Percentiles rank a stretch among this genome's conserved stretches.
phyloP scores from a whole-genome alignment of 2,113 vertebrate species.

The Sphyrna mokarran region DNA sequence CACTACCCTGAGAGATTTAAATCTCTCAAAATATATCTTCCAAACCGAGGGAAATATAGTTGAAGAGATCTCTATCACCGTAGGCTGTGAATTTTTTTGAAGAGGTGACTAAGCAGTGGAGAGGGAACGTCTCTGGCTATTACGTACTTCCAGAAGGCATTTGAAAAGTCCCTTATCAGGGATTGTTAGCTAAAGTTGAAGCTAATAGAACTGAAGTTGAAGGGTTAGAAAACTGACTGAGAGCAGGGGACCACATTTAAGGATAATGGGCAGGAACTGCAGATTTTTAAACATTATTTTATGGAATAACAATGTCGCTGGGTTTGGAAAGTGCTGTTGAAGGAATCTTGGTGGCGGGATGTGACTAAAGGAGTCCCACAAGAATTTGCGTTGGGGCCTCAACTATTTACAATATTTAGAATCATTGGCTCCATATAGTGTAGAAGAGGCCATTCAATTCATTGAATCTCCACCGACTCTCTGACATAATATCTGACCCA shows the following conservation, averaged over 20 bases:
- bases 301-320: not conserved
- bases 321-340: no score
- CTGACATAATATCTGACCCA: no score
- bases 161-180: not conserved
- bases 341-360: no score
- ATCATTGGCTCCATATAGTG: no score
- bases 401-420: no score
- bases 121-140: not conserved
- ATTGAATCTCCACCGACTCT: no score
- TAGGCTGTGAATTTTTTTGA: not conserved
- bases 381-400: no score
- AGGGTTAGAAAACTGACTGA: not conserved
- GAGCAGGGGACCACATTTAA: not conserved
- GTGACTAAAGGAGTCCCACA: no score
- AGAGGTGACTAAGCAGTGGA: not conserved
- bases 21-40: not conserved
- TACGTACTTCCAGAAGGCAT: not conserved
- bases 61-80: not conserved
- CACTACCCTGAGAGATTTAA: not conserved
- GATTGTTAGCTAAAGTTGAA: not conserved
- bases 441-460: no score
- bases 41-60: not conserved
- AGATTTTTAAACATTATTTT: not conserved
- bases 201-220: not conserved
- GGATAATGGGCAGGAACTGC: not conserved